phyloP scores from a whole-genome alignment of 2,888 invertebrate species.

The Penaeus monodon region DNA sequence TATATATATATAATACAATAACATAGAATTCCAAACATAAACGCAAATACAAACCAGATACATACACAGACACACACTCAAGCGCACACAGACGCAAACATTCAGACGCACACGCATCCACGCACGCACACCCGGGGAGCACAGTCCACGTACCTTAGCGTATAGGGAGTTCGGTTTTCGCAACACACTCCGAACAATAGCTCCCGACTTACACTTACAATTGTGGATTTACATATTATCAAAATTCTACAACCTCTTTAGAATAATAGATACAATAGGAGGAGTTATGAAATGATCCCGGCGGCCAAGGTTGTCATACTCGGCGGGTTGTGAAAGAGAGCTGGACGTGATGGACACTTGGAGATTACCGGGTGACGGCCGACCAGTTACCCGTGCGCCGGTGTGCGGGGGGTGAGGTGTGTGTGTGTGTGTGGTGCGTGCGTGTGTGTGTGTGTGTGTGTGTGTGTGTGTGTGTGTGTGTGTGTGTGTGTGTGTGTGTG shows the following conservation, averaged over 20 bases:
- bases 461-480: background rate
- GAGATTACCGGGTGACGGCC: constrained; percentile 25
- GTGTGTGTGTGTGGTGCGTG: background rate
- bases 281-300: constrained; percentile 39
- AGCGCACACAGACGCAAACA: too few relatives aligned
- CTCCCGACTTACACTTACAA: constrained; percentile 31
- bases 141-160: background rate
- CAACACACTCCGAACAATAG: constrained; percentile 8
- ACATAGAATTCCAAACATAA: too few relatives aligned
- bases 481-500: constrained; percentile 14
- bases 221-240: constrained; percentile 48
- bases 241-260: constrained; percentile 45
- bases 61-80: too few relatives aligned
- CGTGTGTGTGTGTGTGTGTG: background rate
- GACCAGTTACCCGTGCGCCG: constrained; percentile 7
- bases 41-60: too few relatives aligned
- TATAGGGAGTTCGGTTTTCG: constrained; percentile 8
- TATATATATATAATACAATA: too few relatives aligned
- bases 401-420: background rate
- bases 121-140: background rate
- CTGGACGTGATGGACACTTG: constrained; percentile 7
- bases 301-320: constrained; percentile 22
- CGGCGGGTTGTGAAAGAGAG: constrained; percentile 25
- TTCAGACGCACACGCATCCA: too few relatives aligned
- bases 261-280: constrained; percentile 48